Conservation (phyloP, 2,888 invertebrate species). For the Napeogenes inachia region DNA sequence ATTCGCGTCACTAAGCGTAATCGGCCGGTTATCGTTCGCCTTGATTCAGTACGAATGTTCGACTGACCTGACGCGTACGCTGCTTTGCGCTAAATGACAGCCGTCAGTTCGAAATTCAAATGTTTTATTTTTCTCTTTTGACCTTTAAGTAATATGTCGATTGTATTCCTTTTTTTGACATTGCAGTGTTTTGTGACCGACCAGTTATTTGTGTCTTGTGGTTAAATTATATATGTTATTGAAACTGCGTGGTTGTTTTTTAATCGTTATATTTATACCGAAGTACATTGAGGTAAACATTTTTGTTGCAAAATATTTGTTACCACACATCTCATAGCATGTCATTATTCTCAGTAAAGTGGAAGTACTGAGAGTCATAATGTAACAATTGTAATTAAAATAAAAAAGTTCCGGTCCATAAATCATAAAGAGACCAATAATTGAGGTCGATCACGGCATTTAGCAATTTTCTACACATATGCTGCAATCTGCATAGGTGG, state of each 20-base stretch:
- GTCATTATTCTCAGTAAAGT: too few relatives aligned
- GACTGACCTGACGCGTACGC: conserved; percentile 14
- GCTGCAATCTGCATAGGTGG: conserved; percentile 33
- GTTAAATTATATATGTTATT: not conserved
- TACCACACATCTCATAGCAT: too few relatives aligned
- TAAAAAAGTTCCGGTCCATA: conserved; percentile 17
- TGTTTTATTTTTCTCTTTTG: conserved; percentile 15
- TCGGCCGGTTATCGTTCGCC: conserved; percentile 54
- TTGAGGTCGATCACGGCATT: conserved; percentile 39
- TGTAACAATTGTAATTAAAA: not conserved
- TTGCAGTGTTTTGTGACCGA: conserved; percentile 2
- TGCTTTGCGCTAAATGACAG: conserved; percentile 17
- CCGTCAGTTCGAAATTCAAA: conserved; percentile 24
- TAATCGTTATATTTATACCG: not conserved
- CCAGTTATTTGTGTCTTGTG: conserved; percentile 6
- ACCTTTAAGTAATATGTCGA: conserved; percentile 5
- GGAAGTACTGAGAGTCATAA: too few relatives aligned
- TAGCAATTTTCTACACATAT: conserved; percentile 36
- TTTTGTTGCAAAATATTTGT: not conserved
- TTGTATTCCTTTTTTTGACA: conserved; percentile 3
- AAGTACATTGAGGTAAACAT: not conserved
- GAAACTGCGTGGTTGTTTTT: conserved; percentile 1
- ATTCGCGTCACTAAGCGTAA: conserved; percentile 52
- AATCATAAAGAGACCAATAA: conserved; percentile 27
- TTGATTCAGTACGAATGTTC: conserved; percentile 29